phyloP scores from a whole-genome alignment of 53 echinoderm and acorn worm species.

The Apostichopus leukothele region DNA sequence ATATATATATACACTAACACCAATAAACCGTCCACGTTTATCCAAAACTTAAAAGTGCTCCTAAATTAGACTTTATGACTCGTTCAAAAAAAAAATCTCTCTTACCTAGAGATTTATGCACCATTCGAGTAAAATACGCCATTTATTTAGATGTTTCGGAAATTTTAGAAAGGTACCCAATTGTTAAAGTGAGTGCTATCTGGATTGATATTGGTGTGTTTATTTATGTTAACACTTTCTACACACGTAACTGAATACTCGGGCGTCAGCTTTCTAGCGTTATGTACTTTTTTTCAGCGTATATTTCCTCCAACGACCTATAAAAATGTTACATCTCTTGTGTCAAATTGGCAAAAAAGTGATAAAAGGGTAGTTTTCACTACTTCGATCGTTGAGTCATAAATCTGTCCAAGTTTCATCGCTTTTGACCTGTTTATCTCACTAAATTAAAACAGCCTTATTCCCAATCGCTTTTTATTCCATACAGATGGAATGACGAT shows the following conservation, averaged over 20 bases:
- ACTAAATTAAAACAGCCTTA: not conserved
- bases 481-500: no score
- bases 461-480: no score
- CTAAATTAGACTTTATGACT: slow-evolving; percentile 32
- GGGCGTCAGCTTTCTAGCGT: not conserved
- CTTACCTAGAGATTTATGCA: slow-evolving; percentile 14
- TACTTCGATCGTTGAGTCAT: not conserved
- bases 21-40: no score
- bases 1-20: no score
- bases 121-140: slow-evolving; percentile 32
- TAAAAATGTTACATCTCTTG: not conserved
- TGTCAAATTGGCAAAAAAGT: not conserved
- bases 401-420: not conserved
- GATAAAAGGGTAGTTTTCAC: slow-evolving; percentile 27
- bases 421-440: slow-evolving; percentile 9
- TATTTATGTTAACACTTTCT: slow-evolving; percentile 42
- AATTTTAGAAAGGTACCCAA: slow-evolving; percentile 13
- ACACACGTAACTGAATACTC: slow-evolving; percentile 28
- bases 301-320: not conserved
- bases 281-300: not conserved
- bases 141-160: slow-evolving; percentile 42
- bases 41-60: slow-evolving; percentile 1
- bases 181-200: not conserved
- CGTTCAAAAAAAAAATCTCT: not conserved
- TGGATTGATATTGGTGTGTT: not conserved